Base-by-base conservation (phyloP, 2,113 vertebrate species). In the Peromyscus leucopus region DNA sequence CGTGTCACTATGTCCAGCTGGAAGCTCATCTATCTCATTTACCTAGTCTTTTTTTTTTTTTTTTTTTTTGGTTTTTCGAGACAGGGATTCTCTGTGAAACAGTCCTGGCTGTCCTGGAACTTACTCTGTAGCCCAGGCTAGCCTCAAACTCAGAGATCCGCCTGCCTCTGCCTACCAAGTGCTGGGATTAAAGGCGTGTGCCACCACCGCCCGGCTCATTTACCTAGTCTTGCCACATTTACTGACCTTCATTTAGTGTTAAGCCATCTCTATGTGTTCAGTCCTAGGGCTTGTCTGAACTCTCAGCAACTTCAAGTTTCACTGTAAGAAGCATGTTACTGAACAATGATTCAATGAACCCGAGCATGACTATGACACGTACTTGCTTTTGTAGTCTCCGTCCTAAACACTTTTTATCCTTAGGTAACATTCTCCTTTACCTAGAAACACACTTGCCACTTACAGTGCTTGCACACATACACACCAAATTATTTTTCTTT, bases 401-500 rank as follows among this genome's bases (percentile, higher is more conserved):
- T 55, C n/a, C 48, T 92, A 15, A 84, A 84, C 28, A 67, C 7
- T 36, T 15, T 78, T 74, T 92, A 82, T 87, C 24, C 51, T 48
- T 79, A 57, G 10, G 4, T 31, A 22, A 92, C 71, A 95, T 57
- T 22, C 85, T 61, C 88, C 39, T 12, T 80, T 88, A 92, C 88
- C 11, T 33, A 87, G 80, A 92, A 79, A 75, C 69, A 72, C 89
- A 72, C 10, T 51, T 95, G 76, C 42, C 95, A 57, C 75, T 89
- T 90, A 87, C 2, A 96, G 15, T 91, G 5, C 51, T 93, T 91
- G 83, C 26, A 28, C 2, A 92, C 2, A 92, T 94, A 0, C 57
- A 61, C 59, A 90, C 19, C 95, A 96, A 91, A 84, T 83, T 2
- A 55, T 42, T 95, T 92, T 79, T 84, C 84, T 93, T 78, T 69